phyloP scores from a whole-genome alignment of 1,140 invertebrate genomes.

The Stratiolaelaps scimitus region DNA sequence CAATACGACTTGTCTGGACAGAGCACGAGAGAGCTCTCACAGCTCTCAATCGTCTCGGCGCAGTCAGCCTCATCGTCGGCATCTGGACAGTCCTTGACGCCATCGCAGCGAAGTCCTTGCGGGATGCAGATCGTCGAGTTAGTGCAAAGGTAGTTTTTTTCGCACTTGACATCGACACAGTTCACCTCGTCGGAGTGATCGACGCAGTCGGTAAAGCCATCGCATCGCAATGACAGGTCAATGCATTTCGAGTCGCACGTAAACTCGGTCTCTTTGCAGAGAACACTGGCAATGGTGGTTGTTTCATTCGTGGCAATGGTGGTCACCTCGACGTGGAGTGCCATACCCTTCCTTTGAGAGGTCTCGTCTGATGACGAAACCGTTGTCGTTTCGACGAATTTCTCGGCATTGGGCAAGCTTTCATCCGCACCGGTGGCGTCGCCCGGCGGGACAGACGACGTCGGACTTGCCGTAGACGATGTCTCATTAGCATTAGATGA shows the following conservation, averaged over 20 bases:
- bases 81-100: slow-evolving; percentile 21
- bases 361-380: background rate
- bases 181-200: slow-evolving; percentile 19
- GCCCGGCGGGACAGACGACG: background rate
- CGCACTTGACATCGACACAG: background rate
- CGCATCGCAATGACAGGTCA: slow-evolving; percentile 2
- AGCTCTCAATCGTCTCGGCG: background rate
- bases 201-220: slow-evolving; percentile 11
- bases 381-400: background rate
- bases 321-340: slow-evolving; percentile 7
- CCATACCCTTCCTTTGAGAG: background rate
- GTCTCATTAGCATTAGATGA: background rate
- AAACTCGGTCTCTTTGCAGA: slow-evolving; percentile 18
- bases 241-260: background rate
- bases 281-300: slow-evolving; percentile 4
- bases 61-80: slow-evolving; percentile 19
- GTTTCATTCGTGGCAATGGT: background rate
- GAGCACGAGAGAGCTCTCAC: background rate
- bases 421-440: background rate
- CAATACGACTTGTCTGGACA: slow-evolving; percentile 24
- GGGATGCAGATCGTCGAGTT: slow-evolving; percentile 25
- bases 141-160: slow-evolving; percentile 14
- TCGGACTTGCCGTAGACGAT: background rate
- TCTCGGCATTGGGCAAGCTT: slow-evolving; percentile 4
- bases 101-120: slow-evolving; percentile 8